These are phyloP conservation scores for Peromyscus leucopus DNA, from an alignment of 2,113 vertebrate genomes.

Conservation along the genomic window DNA sequence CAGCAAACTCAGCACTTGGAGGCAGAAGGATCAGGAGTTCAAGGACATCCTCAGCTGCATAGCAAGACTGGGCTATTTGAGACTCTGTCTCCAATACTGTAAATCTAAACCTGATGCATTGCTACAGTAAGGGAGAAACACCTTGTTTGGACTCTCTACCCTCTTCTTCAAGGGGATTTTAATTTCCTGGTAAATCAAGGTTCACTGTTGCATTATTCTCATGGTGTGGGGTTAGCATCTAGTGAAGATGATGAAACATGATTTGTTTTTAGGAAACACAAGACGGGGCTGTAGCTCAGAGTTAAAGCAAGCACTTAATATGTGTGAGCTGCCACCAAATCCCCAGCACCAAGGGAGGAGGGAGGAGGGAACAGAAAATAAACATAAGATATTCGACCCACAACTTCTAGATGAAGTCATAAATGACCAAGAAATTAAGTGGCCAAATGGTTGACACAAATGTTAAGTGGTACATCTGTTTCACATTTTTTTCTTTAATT, in stretches of 20 bases:
- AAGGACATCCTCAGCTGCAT: neutral
- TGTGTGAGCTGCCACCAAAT: neutral
- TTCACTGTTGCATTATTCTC: neutral
- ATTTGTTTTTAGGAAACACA: conserved; percentile 1
- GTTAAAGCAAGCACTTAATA: neutral
- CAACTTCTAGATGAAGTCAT: neutral
- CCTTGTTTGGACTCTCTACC: neutral
- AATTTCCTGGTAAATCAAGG: neutral
- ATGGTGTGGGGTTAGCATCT: neutral
- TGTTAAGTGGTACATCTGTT: neutral
- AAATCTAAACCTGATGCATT: conserved; percentile 10
- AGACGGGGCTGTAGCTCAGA: neutral
- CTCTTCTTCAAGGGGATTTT: neutral
- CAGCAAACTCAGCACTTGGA: neutral
- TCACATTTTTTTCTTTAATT: conserved; percentile 10
- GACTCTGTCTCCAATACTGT: neutral
- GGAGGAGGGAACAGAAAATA: neutral
- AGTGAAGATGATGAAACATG: neutral
- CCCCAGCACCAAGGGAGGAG: neutral
- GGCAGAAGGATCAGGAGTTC: neutral
- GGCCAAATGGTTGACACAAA: neutral
- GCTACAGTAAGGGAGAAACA: neutral
- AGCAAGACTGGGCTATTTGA: neutral
- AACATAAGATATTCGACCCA: neutral
- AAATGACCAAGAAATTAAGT: conserved; percentile 39